Evolutionary conservation across 1,140 invertebrate species (phyloP), one percentile per base, ranked within the genome.

Genomic region (Platorchestia sp.): DNA sequence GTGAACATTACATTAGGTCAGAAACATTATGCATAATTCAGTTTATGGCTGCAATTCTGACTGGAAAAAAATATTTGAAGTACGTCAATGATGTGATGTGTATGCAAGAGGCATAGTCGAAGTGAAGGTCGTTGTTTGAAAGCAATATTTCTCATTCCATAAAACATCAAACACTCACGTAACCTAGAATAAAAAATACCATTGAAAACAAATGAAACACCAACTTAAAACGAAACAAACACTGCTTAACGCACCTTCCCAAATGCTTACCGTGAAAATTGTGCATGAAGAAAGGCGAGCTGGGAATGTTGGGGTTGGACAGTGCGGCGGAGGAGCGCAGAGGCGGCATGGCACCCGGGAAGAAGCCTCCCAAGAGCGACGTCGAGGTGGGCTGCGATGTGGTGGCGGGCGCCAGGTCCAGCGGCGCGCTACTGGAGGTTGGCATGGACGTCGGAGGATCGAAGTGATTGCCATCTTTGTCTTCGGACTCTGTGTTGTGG

Each of bases 211-310:
- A 51, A 51, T 10, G 6, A 51, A 10, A 10, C 19, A 10, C 6
- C 47, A 51, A 51, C 19, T 51, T 51, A 10, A 6, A 51, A 6
- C 19, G 19, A 51, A 19, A 51, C 19, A n/a, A n/a, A 19, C 47
- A 6, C 47, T 19, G 7, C 47, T 3, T 75, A 75, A 75, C 27
- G 36, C 59, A 1, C 14, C 27, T 19, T 75, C 36, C 36, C 27
- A 75, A 75, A 89, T 89, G 43, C 44, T 93, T 40, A 93, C 91
- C 91, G 10, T 45, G 91, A 40, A 93, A 93, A 45, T 47, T 93
- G 91, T 47, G 43, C 91, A 93, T 44, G 91, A 93, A 93, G 91
- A 93, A 93, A n/a, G 91, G 91, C 0, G 91, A 93, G 45, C 36
- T 93, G 44, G 91, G 91, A 45, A 93, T 45, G 45, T 45, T 45